A percentile compares a stretch with the other conserved stretches of the same genome.
Conservation (phyloP, 2,797 vertebrate species). For the Poeciliopsis gracilis region DNA sequence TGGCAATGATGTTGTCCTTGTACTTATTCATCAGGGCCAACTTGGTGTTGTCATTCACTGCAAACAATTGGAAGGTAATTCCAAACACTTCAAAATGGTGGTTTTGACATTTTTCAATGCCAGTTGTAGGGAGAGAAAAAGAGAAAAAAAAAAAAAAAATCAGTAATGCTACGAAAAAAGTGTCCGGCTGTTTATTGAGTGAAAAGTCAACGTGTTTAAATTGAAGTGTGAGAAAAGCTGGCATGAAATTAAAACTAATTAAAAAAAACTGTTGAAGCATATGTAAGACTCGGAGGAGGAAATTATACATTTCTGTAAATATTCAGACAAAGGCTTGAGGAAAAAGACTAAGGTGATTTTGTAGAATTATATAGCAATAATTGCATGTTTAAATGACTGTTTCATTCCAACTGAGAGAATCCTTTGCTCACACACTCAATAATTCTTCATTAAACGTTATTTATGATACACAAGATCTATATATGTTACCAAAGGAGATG, state of each 20-base stretch:
- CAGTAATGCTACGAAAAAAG: slow-evolving; percentile 4
- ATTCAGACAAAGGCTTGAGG: slow-evolving; percentile 4
- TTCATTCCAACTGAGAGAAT: neutral
- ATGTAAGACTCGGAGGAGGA: slow-evolving; percentile 28
- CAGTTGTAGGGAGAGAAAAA: neutral
- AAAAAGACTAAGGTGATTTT: slow-evolving; percentile 1
- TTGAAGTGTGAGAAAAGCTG: slow-evolving; percentile 52
- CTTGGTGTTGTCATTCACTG: slow-evolving; percentile 95
- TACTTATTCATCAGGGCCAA: slow-evolving; percentile 99
- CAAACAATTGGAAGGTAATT: slow-evolving; percentile 41
- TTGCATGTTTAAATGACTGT: neutral
- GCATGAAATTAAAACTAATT: slow-evolving; percentile 63
- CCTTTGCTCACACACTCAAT: neutral
- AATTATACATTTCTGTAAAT: slow-evolving; percentile 30
- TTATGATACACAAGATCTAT: neutral
- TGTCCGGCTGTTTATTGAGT: slow-evolving; percentile 30
- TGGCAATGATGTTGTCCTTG: slow-evolving; percentile 99
- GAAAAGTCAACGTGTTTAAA: slow-evolving; percentile 39
- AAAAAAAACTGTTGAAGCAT: slow-evolving; percentile 27
- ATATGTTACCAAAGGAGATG: neutral
- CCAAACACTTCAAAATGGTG: slow-evolving; percentile 3
- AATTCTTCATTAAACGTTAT: neutral
- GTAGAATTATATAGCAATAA: neutral
- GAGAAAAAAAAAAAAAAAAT: too few species aligned
- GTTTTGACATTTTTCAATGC: neutral